A percentile compares a stretch with the other conserved stretches of the same genome.
These are phyloP conservation scores for Trachelipus rathkii DNA, from an alignment of 1,140 invertebrate species.

Conservation along the genomic window DNA sequence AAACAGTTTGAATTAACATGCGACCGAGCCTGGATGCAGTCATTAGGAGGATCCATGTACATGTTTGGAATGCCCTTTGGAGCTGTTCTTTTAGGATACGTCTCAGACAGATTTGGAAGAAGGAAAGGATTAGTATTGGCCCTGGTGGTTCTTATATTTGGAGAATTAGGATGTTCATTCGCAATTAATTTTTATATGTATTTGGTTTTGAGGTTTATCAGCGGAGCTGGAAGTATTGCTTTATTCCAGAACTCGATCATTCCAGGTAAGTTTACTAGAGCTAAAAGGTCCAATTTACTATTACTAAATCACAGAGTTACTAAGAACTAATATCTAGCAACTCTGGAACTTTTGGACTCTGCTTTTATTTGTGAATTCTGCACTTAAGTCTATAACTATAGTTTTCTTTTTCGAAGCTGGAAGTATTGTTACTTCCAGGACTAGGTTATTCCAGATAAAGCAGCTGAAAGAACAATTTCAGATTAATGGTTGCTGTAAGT, in stretches of 20 bases:
- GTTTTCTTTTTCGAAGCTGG: too few species aligned
- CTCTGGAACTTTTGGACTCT: too few species aligned
- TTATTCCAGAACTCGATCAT: neutral
- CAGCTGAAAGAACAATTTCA: too few species aligned
- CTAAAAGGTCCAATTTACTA: neutral
- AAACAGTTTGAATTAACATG: conserved; percentile 49
- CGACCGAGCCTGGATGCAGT: conserved; percentile 44
- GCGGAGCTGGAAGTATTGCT: conserved; percentile 2
- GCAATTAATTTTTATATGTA: neutral
- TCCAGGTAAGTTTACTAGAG: neutral
- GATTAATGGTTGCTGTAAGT: too few species aligned
- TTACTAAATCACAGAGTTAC: too few species aligned
- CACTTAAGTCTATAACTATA: too few species aligned
- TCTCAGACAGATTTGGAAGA: conserved; percentile 46
- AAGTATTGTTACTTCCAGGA: too few species aligned
- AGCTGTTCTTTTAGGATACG: conserved; percentile 47
- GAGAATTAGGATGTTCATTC: neutral
- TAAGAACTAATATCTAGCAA: too few species aligned
- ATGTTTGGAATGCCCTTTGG: conserved; percentile 50
- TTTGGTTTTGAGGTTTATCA: neutral
- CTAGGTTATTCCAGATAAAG: too few species aligned
- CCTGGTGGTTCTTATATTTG: neutral
- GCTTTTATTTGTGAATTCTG: too few species aligned
- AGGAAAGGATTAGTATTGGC: neutral
- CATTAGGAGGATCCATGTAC: conserved; percentile 48